Conservation (phyloP, 2,797 vertebrate genomes). For the Eurystomus glaucurus region DNA sequence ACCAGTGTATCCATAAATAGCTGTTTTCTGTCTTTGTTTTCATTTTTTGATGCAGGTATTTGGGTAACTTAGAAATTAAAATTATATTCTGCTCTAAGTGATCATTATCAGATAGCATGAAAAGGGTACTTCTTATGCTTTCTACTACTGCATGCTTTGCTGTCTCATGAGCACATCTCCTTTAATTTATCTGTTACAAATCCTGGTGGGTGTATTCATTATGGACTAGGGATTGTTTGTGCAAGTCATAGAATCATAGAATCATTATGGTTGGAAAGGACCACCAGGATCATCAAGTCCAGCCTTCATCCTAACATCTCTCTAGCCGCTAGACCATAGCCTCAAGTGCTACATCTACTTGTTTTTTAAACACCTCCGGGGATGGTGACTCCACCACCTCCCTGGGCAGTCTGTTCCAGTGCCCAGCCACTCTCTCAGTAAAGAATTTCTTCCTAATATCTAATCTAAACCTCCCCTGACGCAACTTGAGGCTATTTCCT, state of each 20-base stretch:
- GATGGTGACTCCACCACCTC: too few relatives aligned
- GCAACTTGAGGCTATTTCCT: too few relatives aligned
- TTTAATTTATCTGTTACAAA: conserved; percentile 53
- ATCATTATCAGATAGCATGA: conserved; percentile 11
- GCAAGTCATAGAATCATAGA: not conserved
- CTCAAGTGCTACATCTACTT: too few relatives aligned
- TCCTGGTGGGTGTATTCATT: conserved; percentile 2
- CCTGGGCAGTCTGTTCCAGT: too few relatives aligned
- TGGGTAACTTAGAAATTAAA: conserved; percentile 33
- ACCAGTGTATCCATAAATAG: not conserved
- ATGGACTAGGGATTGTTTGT: not conserved
- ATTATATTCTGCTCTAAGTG: not conserved
- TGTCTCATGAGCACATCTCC: not conserved
- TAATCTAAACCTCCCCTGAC: too few relatives aligned
- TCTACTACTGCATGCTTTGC: not conserved
- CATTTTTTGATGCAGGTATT: not conserved
- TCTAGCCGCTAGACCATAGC: too few relatives aligned
- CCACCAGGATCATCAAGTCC: too few relatives aligned
- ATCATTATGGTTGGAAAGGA: too few relatives aligned
- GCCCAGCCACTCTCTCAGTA: too few relatives aligned
- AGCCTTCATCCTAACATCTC: too few relatives aligned
- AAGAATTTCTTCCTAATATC: too few relatives aligned
- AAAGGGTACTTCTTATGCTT: conserved; percentile 28
- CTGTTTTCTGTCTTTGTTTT: not conserved
- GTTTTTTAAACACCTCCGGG: too few relatives aligned